These are phyloP conservation scores for Caenorhabditis elegans DNA, from an alignment of 1,140 invertebrate species.

Conservation along the genomic window WBcel235 BX284602.5:13022001-13022500, in stretches of 20 bases:
- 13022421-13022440: too few relatives aligned
- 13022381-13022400: neutral
- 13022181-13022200: conserved; percentile 9
- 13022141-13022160: neutral
- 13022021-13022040: neutral
- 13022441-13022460: neutral
- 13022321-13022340: neutral
- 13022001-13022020: neutral
- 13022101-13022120: neutral
- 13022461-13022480: conserved; percentile 28
- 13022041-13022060: neutral
- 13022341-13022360: neutral
- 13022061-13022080: neutral
- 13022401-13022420: neutral
- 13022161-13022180: conserved; percentile 30
- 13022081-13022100: neutral
- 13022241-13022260: neutral
- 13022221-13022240: conserved; percentile 17
- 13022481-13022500: conserved; percentile 32
- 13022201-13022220: conserved; percentile 5
- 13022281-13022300: conserved; percentile 8
- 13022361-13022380: neutral
- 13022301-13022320: conserved; percentile 13
- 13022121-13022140: neutral
- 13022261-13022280: neutral